Evolutionary conservation across 2,888 invertebrate genomes (phyloP).

Genomic region (Anthophora plumipes): DNA sequence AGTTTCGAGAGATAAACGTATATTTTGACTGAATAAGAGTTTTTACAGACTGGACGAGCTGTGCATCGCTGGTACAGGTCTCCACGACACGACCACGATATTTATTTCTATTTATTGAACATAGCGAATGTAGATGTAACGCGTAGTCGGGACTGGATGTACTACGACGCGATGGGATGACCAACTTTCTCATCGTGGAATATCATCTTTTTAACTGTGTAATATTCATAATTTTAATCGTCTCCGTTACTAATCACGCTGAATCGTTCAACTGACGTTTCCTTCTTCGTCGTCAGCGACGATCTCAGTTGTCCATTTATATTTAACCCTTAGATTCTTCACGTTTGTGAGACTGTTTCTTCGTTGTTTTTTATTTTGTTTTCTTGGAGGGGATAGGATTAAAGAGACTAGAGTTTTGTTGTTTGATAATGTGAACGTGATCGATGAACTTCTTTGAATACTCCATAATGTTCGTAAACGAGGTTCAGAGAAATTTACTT

Average conservation of each 20-base stretch:
- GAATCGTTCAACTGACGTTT: background rate
- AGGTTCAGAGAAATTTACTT: constrained; percentile 21
- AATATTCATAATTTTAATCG: background rate
- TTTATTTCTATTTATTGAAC: constrained; percentile 67
- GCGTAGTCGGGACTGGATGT: constrained; percentile 19
- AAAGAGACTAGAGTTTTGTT: constrained; percentile 54
- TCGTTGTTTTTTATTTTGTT: too few relatives aligned
- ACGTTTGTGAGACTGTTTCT: constrained; percentile 43
- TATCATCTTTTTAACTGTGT: background rate
- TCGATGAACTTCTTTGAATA: constrained; percentile 14
- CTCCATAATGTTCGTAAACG: background rate
- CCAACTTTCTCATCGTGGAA: background rate
- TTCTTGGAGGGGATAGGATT: constrained; percentile 71
- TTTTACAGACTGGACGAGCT: constrained; percentile 67
- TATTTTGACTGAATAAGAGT: constrained; percentile 78
- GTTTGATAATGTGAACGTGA: constrained; percentile 44
- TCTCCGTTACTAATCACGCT: background rate
- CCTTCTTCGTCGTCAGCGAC: background rate
- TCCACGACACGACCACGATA: constrained; percentile 60
- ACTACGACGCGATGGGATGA: constrained; percentile 11
- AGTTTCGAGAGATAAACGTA: constrained; percentile 64
- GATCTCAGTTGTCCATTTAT: background rate
- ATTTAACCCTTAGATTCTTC: constrained; percentile 29
- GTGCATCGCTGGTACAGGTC: constrained; percentile 53
- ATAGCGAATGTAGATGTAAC: constrained; percentile 48